phyloP scores from a whole-genome alignment of 1,140 invertebrate species.

The Pseudomyrmex sp. region DNA sequence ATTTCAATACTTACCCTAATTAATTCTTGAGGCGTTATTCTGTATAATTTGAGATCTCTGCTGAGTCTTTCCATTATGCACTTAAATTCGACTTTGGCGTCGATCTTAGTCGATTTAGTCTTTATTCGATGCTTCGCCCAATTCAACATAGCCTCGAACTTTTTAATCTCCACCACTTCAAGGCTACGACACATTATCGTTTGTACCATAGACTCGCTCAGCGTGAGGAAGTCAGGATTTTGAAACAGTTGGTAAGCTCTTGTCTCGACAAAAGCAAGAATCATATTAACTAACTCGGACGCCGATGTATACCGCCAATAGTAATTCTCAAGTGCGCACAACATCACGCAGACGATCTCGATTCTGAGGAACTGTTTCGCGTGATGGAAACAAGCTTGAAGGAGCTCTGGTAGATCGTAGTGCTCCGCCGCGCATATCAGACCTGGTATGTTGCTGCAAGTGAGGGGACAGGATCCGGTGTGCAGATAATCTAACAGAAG shows the following conservation, averaged over 20 bases:
- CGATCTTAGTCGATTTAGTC: conserved; percentile 89
- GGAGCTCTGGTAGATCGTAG: conserved; percentile 95
- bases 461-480: conserved; percentile 95
- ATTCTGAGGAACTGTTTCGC: conserved; percentile 96
- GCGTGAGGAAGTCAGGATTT: conserved; percentile 92
- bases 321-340: conserved; percentile 96
- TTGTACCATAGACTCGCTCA: conserved; percentile 97
- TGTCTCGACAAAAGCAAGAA: conserved; percentile 95
- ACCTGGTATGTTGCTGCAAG: conserved; percentile 96
- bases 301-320: conserved; percentile 98
- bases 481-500: conserved; percentile 96
- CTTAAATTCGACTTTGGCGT: conserved; percentile 95
- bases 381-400: conserved; percentile 98
- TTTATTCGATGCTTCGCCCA: conserved; percentile 95
- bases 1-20: conserved; percentile 89
- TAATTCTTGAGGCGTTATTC: conserved; percentile 96
- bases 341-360: conserved; percentile 96
- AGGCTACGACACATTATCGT: conserved; percentile 96
- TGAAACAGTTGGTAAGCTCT: conserved; percentile 93
- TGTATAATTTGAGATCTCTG: conserved; percentile 94
- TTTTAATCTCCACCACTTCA: conserved; percentile 94
- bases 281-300: conserved; percentile 97
- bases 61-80: conserved; percentile 96
- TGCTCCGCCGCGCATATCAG: conserved; percentile 97
- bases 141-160: conserved; percentile 96